Base-by-base conservation (phyloP, 2,888 invertebrate species). In the Lymantria dispar region DNA sequence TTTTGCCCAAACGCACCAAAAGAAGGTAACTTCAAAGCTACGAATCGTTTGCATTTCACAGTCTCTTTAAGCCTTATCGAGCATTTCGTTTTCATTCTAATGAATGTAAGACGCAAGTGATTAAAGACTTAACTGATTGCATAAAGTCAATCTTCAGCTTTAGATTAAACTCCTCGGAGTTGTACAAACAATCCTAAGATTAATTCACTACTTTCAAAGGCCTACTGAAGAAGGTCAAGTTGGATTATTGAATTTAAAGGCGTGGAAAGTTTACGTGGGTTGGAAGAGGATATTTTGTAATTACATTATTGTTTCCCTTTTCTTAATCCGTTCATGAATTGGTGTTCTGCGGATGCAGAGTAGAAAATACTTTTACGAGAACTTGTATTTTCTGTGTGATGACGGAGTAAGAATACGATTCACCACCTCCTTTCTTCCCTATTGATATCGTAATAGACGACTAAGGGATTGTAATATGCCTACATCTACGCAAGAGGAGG, bases 51-150 rank as follows among this genome's bases (percentile, higher is more conserved):
- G 13, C 12, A 42, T 47, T 47, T 47, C 13, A 12, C 36, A 36
- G 11, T 33, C 13, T 12, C 11, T 10, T 22, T 0, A 42, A 36
- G 9, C 11, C 29, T 14, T 38, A 33, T 41, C 39, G 46, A 52
- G 43, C 44, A 49, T 57, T 52, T 50, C 31, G 36, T 31, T 7
- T 40, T 52, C 38, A 11, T 38, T 37, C 40, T 59, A 52, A 54
- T 50, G 51, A 60, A 50, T 55, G 36, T 49, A 53, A 48, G 54
- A 51, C 52, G 44, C 51, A 47, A 59, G 54, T 60, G 67, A 58
- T 67, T 58, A 49, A 56, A 61, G 36, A 48, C 43, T 55, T 63
- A 60, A 63, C 61, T 61, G 56, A 66, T 66, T 60, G 56, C 53
- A 61, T 61, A 47, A 69, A 60, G 52, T 58, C 54, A 60, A 67